phyloP scores from a whole-genome alignment of 2,888 invertebrate species.

The Eulithis prunata region DNA sequence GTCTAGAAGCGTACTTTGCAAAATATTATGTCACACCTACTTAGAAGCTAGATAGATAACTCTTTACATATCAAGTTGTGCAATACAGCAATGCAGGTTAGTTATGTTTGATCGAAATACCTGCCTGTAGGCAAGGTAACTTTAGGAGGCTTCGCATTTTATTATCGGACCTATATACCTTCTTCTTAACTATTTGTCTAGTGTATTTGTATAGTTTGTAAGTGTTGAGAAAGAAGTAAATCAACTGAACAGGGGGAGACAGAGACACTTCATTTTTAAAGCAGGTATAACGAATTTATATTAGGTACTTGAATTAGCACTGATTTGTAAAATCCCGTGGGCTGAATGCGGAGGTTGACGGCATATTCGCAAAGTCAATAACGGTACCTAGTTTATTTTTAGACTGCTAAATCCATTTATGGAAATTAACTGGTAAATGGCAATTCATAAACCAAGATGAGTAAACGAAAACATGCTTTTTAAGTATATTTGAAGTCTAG shows the following conservation, averaged over 20 bases:
- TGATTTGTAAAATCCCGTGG: not conserved
- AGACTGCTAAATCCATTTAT: not conserved
- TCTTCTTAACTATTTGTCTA: not conserved
- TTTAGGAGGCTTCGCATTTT: too few species aligned
- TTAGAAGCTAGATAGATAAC: too few species aligned
- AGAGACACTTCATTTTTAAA: not conserved
- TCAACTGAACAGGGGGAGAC: not conserved
- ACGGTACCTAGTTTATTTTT: not conserved
- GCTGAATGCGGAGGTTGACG: conserved; percentile 2
- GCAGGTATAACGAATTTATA: not conserved
- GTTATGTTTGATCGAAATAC: too few species aligned
- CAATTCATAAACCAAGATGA: not conserved
- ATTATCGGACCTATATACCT: too few species aligned
- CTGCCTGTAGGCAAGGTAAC: too few species aligned
- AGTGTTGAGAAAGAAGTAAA: not conserved
- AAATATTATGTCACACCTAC: too few species aligned
- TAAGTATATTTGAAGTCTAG: not conserved
- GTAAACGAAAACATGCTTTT: not conserved
- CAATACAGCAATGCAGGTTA: too few species aligned
- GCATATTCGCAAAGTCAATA: not conserved
- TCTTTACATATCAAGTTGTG: too few species aligned
- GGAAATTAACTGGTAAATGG: not conserved
- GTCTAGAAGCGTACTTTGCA: too few species aligned
- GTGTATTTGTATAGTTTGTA: not conserved
- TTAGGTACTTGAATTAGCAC: not conserved